phyloP scores from a whole-genome alignment of 2,797 vertebrate genomes.

The Chiroxiphia lanceolata region DNA sequence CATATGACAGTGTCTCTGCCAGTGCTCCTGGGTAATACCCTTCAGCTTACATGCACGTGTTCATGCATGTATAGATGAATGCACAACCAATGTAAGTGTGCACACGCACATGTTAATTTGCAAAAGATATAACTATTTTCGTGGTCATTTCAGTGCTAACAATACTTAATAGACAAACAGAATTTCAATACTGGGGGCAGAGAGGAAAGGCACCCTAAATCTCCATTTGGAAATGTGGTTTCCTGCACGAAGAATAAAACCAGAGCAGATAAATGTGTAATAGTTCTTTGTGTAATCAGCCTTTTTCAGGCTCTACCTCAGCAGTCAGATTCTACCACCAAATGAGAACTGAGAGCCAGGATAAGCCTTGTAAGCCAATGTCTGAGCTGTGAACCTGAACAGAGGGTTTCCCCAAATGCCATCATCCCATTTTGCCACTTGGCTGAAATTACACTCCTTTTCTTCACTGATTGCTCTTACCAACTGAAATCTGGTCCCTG shows the following conservation, averaged over 20 bases:
- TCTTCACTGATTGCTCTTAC: neutral
- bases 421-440: conserved; percentile 1
- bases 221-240: neutral
- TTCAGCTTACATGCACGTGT: neutral
- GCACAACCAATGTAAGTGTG: neutral
- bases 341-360: neutral
- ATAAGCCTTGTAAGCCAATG: neutral
- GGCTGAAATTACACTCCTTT: neutral
- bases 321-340: neutral
- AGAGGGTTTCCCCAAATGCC: neutral
- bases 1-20: neutral
- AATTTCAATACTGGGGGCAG: neutral
- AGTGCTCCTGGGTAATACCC: neutral
- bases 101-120: neutral
- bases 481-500: neutral
- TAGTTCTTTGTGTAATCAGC: neutral
- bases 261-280: neutral
- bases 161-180: neutral
- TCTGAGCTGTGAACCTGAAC: neutral
- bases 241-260: neutral
- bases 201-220: neutral
- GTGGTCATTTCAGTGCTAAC: neutral
- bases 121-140: neutral
- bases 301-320: neutral
- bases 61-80: neutral